These are phyloP conservation scores for Xylota sylvarum DNA, from an alignment of 2,888 invertebrate species.

Conservation along the genomic window DNA sequence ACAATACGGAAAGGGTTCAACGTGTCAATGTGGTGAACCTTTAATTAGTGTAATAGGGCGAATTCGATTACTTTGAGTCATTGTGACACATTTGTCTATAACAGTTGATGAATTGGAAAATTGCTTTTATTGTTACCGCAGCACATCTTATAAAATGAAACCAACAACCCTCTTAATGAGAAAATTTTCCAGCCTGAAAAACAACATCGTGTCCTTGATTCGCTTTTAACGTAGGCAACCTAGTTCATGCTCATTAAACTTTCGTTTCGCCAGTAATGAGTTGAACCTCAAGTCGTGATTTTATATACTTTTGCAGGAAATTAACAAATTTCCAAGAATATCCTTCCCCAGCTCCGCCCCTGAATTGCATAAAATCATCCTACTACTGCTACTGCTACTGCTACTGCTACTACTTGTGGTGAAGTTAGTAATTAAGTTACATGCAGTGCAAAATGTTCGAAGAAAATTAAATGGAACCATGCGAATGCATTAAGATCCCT, in stretches of 20 bases:
- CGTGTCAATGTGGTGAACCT: neutral
- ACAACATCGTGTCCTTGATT: neutral
- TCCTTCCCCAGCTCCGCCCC: neutral
- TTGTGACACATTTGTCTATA: neutral
- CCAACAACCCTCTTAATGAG: neutral
- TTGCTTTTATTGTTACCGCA: too few species aligned
- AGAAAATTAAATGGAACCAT: conserved; percentile 15
- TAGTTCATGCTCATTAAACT: conserved; percentile 13
- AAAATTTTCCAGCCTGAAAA: neutral
- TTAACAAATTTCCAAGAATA: conserved; percentile 26
- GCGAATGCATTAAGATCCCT: conserved; percentile 17
- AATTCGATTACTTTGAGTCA: neutral
- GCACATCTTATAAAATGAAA: too few species aligned
- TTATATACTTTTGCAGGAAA: neutral
- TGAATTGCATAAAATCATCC: neutral
- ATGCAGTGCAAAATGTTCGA: conserved; percentile 22
- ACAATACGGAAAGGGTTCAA: neutral
- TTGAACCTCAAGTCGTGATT: conserved; percentile 7
- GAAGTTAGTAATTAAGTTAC: conserved; percentile 27
- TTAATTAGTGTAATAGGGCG: neutral
- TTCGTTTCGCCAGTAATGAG: conserved; percentile 12
- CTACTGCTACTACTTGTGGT: too few species aligned
- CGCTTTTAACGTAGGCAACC: neutral
- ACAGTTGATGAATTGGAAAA: neutral
- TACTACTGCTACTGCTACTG: neutral